Base-by-base conservation (phyloP, 1,140 invertebrate genomes). In the Agraylea sexmaculata region DNA sequence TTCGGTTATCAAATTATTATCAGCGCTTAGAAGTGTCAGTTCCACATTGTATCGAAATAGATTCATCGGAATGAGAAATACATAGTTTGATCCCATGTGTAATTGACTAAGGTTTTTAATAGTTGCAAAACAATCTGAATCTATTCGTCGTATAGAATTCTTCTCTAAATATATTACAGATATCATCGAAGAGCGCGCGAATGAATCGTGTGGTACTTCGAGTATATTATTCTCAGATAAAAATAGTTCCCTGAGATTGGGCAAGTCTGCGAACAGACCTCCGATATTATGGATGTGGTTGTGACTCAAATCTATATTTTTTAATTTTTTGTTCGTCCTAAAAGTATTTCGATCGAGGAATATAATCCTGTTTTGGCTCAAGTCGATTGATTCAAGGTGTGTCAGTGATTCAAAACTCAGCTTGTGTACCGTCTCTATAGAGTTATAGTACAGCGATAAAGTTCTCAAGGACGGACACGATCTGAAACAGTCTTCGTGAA, bases 221-320 rank as follows among this genome's bases (percentile, higher is more conserved):
- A 89, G 59, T 32, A 93, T 83, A 57, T 91, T 91, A 55, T 93
- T 93, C 57, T 90, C 84, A 1, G 83, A 81, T n/a, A 92, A 62
- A 56, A 89, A 88, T 15, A 92, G 64, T 56, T 80, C 77, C 23
- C 78, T 71, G 2, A 93, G 60, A 40, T 87, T 77, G 0, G 75
- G 75, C 32, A 92, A 59, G 52, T 78, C 76, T 11, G 78, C 72
- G 56, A 93, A 92, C 1, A 89, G 72, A 0, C 83, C 83, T 20
- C 73, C 72, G 2, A 91, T 80, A 40, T 80, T 75, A 56, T 91
- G 87, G 11, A 92, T 70, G 53, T 92, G 87, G 64, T 92, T 92
- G 54, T 87, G 78, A 53, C 83, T 87, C 21, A 92, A 58, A 57
- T 92, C 87, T 47, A 91, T 77, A 0, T 81, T 87, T 20, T 78